Evolutionary conservation across 2,888 invertebrate species (phyloP).

Genomic region (Oscheius sp.): DNA sequence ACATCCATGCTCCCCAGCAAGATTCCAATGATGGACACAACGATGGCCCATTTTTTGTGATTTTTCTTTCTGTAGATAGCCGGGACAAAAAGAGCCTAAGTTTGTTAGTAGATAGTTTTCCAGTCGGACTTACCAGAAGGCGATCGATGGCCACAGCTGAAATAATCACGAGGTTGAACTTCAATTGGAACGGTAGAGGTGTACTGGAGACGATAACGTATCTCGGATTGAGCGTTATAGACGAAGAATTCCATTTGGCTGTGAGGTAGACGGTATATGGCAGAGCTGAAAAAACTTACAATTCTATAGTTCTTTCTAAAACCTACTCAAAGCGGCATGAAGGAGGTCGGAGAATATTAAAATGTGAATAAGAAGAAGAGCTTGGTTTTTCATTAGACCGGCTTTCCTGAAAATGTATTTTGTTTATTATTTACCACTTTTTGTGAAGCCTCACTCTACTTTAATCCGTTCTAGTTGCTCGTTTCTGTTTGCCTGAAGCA

Average conservation of each 20-base stretch:
- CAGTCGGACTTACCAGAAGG: background rate
- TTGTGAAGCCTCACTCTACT: too few species aligned
- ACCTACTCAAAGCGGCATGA: too few species aligned
- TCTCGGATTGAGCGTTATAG: background rate
- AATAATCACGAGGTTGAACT: slow-evolving; percentile 19
- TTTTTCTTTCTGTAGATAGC: slow-evolving; percentile 14
- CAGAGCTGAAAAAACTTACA: slow-evolving; percentile 6
- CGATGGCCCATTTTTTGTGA: slow-evolving; percentile 1
- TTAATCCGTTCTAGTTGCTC: too few species aligned
- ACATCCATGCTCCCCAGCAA: slow-evolving; percentile 1
- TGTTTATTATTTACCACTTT: too few species aligned
- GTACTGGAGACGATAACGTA: background rate
- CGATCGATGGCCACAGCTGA: slow-evolving; percentile 15
- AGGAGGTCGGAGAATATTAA: too few species aligned
- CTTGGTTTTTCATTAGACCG: too few species aligned
- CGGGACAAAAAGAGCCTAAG: slow-evolving; percentile 22
- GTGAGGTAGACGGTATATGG: slow-evolving; percentile 17
- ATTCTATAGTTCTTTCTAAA: too few species aligned
- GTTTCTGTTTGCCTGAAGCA: too few species aligned
- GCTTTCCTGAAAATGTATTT: too few species aligned
- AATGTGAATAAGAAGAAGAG: too few species aligned
- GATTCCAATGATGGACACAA: background rate
- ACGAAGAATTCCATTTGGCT: slow-evolving; percentile 10
- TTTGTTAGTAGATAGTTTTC: background rate
- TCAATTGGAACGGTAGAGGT: slow-evolving; percentile 25